Conservation (phyloP, 92 coral and sea anemone genomes). For the Parazoanthus swiftii region DNA sequence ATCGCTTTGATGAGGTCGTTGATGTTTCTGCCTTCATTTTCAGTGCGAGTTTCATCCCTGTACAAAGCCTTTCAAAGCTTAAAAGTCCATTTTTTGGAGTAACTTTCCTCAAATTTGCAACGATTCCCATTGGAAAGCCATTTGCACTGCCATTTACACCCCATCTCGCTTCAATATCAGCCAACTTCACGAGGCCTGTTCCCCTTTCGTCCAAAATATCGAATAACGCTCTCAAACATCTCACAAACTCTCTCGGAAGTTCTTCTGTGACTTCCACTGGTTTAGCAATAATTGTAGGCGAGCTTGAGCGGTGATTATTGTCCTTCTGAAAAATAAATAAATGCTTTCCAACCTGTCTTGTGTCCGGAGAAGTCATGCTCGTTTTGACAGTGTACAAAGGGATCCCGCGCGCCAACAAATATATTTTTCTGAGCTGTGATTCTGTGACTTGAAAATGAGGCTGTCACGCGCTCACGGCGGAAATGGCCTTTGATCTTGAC, state of each 20-base stretch:
- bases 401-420: slow-evolving; percentile 26
- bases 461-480: slow-evolving; percentile 26
- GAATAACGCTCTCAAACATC: slow-evolving; percentile 80
- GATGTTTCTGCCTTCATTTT: slow-evolving; percentile 49
- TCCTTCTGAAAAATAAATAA: slow-evolving; percentile 67
- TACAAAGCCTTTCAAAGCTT: slow-evolving; percentile 81
- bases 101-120: slow-evolving; percentile 74
- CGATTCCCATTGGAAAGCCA: slow-evolving; percentile 67
- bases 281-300: slow-evolving; percentile 34
- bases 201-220: slow-evolving; percentile 84
- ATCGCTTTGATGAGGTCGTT: slow-evolving; percentile 16
- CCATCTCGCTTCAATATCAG: slow-evolving; percentile 91
- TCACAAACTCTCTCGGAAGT: slow-evolving; percentile 85
- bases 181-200: slow-evolving; percentile 71
- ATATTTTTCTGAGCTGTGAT: not conserved
- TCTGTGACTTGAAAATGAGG: slow-evolving; percentile 31
- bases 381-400: not conserved
- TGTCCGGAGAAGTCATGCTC: slow-evolving; percentile 33
- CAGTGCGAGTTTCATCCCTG: slow-evolving; percentile 77
- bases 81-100: slow-evolving; percentile 85
- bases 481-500: not conserved
- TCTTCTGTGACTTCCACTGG: slow-evolving; percentile 62
- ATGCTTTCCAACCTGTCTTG: slow-evolving; percentile 74
- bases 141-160: slow-evolving; percentile 56
- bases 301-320: slow-evolving; percentile 21